These are phyloP conservation scores for Neomonachus schauinslandi DNA, from an alignment of 2,113 vertebrate genomes.

Conservation along the genomic window DNA sequence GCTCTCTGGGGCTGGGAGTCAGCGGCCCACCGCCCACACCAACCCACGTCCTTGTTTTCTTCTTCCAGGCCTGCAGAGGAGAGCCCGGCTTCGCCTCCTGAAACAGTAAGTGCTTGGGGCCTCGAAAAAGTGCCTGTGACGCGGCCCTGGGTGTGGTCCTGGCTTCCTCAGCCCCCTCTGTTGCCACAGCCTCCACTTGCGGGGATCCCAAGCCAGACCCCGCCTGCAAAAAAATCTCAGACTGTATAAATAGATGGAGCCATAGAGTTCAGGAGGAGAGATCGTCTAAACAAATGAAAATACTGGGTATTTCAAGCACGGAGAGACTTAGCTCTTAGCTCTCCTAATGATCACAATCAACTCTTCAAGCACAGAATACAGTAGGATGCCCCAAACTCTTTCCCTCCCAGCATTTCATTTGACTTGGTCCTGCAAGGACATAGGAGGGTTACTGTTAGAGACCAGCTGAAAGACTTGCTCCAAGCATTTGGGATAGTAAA, in stretches of 20 bases:
- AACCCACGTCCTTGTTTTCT: neutral
- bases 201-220: neutral
- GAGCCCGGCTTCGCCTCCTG: conserved; percentile 61
- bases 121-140: neutral
- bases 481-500: neutral
- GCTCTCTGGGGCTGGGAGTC: neutral
- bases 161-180: neutral
- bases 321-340: neutral
- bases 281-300: neutral
- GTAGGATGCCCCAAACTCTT: neutral
- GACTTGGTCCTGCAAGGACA: neutral
- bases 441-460: neutral
- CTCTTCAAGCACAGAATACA: accelerated
- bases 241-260: neutral
- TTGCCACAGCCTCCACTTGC: neutral
- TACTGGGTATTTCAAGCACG: neutral
- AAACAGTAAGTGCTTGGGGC: conserved; percentile 74
- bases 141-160: neutral
- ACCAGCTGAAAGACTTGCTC: neutral
- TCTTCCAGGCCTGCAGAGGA: conserved; percentile 59
- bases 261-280: neutral
- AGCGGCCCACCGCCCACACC: accelerated
- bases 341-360: neutral
- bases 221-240: neutral
- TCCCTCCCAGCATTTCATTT: neutral